Base-by-base conservation (phyloP, 2,113 vertebrate species). In the Saccopteryx bilineata region DNA sequence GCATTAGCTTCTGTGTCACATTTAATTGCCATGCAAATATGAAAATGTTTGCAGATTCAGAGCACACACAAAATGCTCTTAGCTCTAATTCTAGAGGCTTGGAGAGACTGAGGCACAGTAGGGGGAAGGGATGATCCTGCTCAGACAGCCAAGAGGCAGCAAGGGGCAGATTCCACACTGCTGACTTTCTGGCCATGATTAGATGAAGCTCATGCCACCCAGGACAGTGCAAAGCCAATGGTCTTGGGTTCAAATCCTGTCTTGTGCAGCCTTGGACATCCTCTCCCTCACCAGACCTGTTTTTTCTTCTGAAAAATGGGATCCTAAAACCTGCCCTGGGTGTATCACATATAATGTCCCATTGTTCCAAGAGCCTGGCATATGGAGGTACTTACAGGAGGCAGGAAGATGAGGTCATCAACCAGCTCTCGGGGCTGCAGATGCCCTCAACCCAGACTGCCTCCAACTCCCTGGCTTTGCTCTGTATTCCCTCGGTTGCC, bases 381-480 rank as follows among this genome's bases (percentile, higher is more conserved):
- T 19, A 1, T 1, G 39, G 81, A 33, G 63, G 21, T 24, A 54
- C 31, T 31, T 23, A 15, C 4, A 2, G 1, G 10, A 69, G 31
- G 39, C 26, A 15, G 33, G 33, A 19, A n/a, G 24, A 33, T 6
- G 26, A 74, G 71, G n/a, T 13, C 39, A 0, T 9, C 28, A 9
- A 0, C n/a, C 46, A 14, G 7, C 18, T 31, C 26, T 58, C 9
- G 0, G 52, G 39, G 52, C 50, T 19, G 92, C 66, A 72, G 65
- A 13, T 2, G 60, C 19, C 46, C n/a, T n/a, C 9, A 15, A 8
- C 54, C 52, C 48, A 24, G 50, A 4, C 19, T 18, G 14, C 18
- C 76, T 80, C 95, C 92, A 50, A 79, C 8, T 78, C 84, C 87
- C 92, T 87, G 58, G 93, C 96, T 96, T 96, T 71, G 48, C 90